These are phyloP conservation scores for Cyprinodon diabolis DNA, from an alignment of 2,797 vertebrate species.

Conservation along the genomic window DNA sequence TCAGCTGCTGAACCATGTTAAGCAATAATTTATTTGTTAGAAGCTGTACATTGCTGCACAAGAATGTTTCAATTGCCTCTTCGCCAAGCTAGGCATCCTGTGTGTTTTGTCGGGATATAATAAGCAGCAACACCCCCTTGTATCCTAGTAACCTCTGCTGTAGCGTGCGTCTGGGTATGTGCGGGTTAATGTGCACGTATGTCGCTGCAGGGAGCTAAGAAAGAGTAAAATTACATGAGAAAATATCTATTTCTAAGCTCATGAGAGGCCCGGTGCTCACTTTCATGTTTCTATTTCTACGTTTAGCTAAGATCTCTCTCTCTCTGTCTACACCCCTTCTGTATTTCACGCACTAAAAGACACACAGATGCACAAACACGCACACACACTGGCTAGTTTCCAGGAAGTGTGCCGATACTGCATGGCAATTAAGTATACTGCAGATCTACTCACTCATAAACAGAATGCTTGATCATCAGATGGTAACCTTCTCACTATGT, in stretches of 20 bases:
- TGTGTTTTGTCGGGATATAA: constrained; percentile 70
- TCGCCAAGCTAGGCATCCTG: constrained; percentile 59
- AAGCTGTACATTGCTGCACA: constrained; percentile 52
- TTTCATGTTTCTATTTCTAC: constrained; percentile 50
- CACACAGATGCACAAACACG: constrained; percentile 13
- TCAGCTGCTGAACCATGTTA: constrained; percentile 35
- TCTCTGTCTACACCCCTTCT: constrained; percentile 32
- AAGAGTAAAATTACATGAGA: constrained; percentile 38
- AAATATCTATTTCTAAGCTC: constrained; percentile 45
- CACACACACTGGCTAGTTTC: constrained; percentile 60
- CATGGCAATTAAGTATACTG: constrained; percentile 42
- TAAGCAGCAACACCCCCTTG: constrained; percentile 73
- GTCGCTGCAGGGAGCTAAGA: constrained; percentile 43
- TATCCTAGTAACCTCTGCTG: constrained; percentile 79
- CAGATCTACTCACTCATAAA: constrained; percentile 61
- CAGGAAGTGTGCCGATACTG: constrained; percentile 69
- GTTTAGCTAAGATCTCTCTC: constrained; percentile 50
- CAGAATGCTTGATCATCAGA: constrained; percentile 67
- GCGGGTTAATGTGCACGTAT: background rate
- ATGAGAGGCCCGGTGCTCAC: constrained; percentile 40
- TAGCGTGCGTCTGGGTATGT: background rate
- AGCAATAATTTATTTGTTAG: constrained; percentile 10
- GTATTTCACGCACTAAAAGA: constrained; percentile 34
- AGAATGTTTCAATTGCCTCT: constrained; percentile 66
- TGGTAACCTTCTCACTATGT: constrained; percentile 51